These are phyloP conservation scores for Euplagia quadripunctaria DNA, from an alignment of 2,888 invertebrate genomes.

Conservation along the genomic window DNA sequence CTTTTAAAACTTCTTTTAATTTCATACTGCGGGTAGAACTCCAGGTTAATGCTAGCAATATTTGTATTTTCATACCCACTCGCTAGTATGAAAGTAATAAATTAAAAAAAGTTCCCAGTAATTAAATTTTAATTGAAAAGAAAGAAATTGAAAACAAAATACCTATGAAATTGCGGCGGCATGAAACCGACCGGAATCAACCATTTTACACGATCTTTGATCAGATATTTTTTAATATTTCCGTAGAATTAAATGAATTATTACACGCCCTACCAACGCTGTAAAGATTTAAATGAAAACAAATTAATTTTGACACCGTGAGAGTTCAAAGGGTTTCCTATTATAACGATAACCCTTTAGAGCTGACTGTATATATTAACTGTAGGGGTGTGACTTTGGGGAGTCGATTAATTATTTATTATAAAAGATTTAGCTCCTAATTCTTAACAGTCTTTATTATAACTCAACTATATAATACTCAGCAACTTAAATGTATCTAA, in stretches of 20 bases:
- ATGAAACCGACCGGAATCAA: conserved; percentile 1
- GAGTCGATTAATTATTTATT: conserved; percentile 14
- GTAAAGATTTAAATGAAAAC: conserved; percentile 42
- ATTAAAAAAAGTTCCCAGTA: neutral
- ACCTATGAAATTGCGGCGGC: too few species aligned
- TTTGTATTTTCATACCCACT: neutral
- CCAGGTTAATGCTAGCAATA: neutral
- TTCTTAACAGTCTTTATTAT: neutral
- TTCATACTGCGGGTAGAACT: neutral
- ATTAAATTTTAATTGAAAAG: neutral
- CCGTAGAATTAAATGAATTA: conserved; percentile 43
- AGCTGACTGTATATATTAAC: conserved; percentile 30
- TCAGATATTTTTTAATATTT: conserved; percentile 33
- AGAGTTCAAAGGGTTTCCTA: conserved; percentile 38
- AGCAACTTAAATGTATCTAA: neutral
- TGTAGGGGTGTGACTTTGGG: conserved; percentile 29
- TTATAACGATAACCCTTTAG: conserved; percentile 38
- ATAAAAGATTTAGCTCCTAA: neutral
- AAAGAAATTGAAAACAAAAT: too few species aligned
- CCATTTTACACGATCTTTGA: conserved; percentile 11
- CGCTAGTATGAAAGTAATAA: too few species aligned
- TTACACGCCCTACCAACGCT: conserved; percentile 22
- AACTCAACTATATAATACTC: neutral
- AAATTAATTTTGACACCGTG: conserved; percentile 49
- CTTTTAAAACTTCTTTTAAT: neutral